Evolutionary conservation across 2,888 invertebrate species (phyloP).

Genomic region (Parnassius smintheus): DNA sequence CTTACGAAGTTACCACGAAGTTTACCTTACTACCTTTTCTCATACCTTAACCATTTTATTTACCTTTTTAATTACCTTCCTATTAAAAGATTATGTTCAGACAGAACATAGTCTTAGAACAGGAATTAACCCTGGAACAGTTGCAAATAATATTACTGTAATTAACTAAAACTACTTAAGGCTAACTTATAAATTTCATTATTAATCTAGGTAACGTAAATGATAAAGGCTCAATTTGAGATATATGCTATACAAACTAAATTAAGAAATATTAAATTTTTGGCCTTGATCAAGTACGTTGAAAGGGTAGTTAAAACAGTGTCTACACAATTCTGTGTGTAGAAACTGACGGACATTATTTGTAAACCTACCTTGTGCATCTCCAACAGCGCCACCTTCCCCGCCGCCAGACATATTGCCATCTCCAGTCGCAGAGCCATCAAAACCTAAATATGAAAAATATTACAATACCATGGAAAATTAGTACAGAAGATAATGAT

Average conservation of each 20-base stretch:
- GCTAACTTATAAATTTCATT: constrained; percentile 75
- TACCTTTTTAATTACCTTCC: constrained; percentile 12
- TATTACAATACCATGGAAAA: not conserved
- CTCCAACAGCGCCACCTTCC: constrained; percentile 78
- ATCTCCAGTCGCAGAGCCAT: constrained; percentile 76
- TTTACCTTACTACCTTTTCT: constrained; percentile 3
- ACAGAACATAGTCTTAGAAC: constrained; percentile 19
- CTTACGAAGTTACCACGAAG: no score
- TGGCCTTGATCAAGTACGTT: constrained; percentile 37
- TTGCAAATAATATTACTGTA: constrained; percentile 31
- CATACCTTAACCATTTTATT: not conserved
- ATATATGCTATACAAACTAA: not conserved
- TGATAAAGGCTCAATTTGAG: constrained; percentile 9
- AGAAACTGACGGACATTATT: constrained; percentile 31
- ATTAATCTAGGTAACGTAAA: constrained; percentile 36
- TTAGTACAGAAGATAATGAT: not conserved
- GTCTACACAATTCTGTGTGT: constrained; percentile 24
- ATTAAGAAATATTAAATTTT: constrained; percentile 1
- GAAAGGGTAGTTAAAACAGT: constrained; percentile 23
- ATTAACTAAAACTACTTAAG: constrained; percentile 31
- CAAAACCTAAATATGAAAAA: constrained; percentile 58
- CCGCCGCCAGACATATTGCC: constrained; percentile 74
- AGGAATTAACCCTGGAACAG: constrained; percentile 34
- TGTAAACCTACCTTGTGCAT: constrained; percentile 81
- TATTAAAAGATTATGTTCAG: constrained; percentile 20